These are phyloP conservation scores for Acomys russatus DNA, from an alignment of 2,797 vertebrate genomes.

Conservation along the genomic window DNA sequence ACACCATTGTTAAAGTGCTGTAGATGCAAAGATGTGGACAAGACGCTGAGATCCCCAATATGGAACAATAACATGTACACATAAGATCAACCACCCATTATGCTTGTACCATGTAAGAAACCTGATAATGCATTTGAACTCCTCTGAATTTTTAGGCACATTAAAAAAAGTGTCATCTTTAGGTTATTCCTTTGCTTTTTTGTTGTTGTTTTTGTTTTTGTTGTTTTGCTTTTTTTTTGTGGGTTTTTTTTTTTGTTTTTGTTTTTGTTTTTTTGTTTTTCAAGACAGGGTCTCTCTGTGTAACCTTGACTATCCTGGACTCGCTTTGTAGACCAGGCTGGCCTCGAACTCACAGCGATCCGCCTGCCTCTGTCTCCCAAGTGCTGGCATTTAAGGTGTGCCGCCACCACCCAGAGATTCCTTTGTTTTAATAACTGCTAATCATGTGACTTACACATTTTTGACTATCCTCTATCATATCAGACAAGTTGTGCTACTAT, in stretches of 20 bases:
- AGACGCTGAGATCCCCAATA: background rate
- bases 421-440: constrained; percentile 24
- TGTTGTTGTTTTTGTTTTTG: too few relatives aligned
- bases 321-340: too few relatives aligned
- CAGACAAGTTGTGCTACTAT: constrained; percentile 6
- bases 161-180: constrained; percentile 10
- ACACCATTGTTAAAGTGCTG: background rate
- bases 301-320: too few relatives aligned
- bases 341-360: too few relatives aligned
- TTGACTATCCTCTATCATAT: constrained; percentile 31
- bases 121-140: background rate
- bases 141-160: constrained; percentile 47
- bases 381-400: too few relatives aligned
- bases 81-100: background rate
- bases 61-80: background rate
- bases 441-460: background rate
- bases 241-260: too few relatives aligned
- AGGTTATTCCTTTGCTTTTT: constrained; percentile 6
- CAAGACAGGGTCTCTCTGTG: too few relatives aligned
- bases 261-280: too few relatives aligned
- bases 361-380: too few relatives aligned
- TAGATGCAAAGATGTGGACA: background rate
- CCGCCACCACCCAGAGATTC: too few relatives aligned
- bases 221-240: too few relatives aligned
- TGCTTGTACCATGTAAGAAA: background rate